Base-by-base conservation (phyloP, 2,113 vertebrate species). In the Oreotragus oreotragus region DNA sequence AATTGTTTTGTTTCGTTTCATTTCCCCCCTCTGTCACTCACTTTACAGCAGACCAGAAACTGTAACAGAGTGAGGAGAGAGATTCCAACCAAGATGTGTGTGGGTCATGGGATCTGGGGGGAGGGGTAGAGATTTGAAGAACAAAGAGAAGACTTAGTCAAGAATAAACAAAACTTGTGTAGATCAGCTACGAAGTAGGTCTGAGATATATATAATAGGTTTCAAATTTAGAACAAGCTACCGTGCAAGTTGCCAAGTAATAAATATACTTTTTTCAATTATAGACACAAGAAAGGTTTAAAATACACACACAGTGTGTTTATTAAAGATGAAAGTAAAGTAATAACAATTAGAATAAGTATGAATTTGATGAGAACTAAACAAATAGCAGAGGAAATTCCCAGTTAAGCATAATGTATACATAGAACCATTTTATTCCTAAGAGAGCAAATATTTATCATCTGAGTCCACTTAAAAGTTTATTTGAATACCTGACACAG, bases 301-400 rank as follows among this genome's bases (percentile, higher is more conserved):
- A 45, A 97, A 53, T 49, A 96, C 43, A 84, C 66, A 96, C 89
- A 79, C 2, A 64, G 19, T 57, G 23, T 98, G 97, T 98, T 98
- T 99, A 98, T 92, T n/a, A 23, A 94, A 98, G 98, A 93, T 95
- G 76, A 93, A 96, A 90, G 73, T 84, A 84, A 89, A 98, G 84
- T 91, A 98, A 95, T 98, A 98, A 98, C 97, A 98, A 97, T 91
- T 92, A 98, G 96, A 97, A 90, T 89, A 98, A 98, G 60, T 55
- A 97, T 15, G 79, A 97, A 88, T 95, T 96, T 57, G 85, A 97
- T 97, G 88, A 98, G 43, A 83, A 89, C 77, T 88, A 93, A 92
- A 94, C 60, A 98, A 98, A 97, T 79, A 97, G 89, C 70, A 96
- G 84, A 86, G n/a, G 62, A 97, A 98, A 94, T 90, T 94, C 95